Evolutionary conservation across 2,113 vertebrate species (phyloP).

Genomic region (Epinephelus fuscoguttatus): DNA sequence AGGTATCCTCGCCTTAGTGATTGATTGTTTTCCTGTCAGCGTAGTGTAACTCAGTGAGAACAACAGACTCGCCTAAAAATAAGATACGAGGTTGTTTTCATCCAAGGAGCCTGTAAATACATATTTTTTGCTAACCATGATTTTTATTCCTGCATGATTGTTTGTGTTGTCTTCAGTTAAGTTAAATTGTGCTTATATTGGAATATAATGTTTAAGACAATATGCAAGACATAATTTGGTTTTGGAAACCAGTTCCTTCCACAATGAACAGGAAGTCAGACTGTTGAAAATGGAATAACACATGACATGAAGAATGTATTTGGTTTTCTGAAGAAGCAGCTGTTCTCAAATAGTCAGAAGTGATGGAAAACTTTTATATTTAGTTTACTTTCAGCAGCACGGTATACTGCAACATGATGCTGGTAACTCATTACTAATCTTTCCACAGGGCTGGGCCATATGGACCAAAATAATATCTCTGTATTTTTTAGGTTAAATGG

Average conservation of each 20-base stretch:
- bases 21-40: constrained; percentile 18
- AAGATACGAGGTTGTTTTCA: background rate
- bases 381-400: background rate
- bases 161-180: background rate
- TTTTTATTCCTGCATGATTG: background rate
- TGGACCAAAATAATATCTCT: no score
- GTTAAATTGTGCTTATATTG: background rate
- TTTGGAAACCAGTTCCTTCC: constrained; percentile 2
- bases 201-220: background rate
- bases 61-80: background rate
- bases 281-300: background rate
- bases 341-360: background rate
- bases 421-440: background rate
- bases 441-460: no score
- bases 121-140: background rate
- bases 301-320: background rate
- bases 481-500: no score
- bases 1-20: background rate
- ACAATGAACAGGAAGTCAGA: background rate
- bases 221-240: background rate
- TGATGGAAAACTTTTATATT: background rate
- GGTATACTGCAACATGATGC: background rate
- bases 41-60: constrained; percentile 7
- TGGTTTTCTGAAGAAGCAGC: background rate
- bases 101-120: background rate